A percentile compares a stretch with the other conserved stretches of the same genome.
Conservation (phyloP, 2,888 invertebrate species). For the Aromia moschata region DNA sequence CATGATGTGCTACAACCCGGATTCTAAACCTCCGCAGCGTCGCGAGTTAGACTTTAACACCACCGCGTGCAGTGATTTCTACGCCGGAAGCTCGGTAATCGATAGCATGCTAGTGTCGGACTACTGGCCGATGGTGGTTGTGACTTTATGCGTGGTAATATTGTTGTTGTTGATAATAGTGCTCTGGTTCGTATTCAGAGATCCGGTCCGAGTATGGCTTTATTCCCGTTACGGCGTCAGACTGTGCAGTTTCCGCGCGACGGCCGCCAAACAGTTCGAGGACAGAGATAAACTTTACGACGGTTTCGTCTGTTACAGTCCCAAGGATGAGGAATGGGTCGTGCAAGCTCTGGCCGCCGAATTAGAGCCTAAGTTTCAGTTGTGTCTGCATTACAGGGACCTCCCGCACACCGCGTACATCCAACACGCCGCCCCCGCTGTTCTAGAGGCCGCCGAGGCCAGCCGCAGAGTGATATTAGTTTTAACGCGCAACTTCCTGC, state of each 20-base stretch:
- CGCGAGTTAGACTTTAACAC: constrained; percentile 85
- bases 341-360: constrained; percentile 85
- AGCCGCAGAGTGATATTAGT: constrained; percentile 88
- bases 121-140: constrained; percentile 85
- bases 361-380: constrained; percentile 84
- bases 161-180: constrained; percentile 80
- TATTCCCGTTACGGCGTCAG: constrained; percentile 88
- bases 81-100: constrained; percentile 83
- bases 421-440: constrained; percentile 72
- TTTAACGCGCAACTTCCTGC: constrained; percentile 87
- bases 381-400: constrained; percentile 91
- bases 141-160: constrained; percentile 80
- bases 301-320: constrained; percentile 92
- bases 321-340: constrained; percentile 90
- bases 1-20: constrained; percentile 83
- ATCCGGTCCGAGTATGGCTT: constrained; percentile 86
- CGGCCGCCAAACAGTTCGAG: constrained; percentile 71
- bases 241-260: constrained; percentile 77
- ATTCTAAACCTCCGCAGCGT: constrained; percentile 77
- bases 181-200: constrained; percentile 85
- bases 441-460: constrained; percentile 87
- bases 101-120: constrained; percentile 84
- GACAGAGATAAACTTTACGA: constrained; percentile 89
- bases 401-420: constrained; percentile 76
- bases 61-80: constrained; percentile 87